Evolutionary conservation across 2,113 vertebrate species (phyloP), one percentile per base, ranked within the genome.

Genomic region (Vulpes vulpes): DNA sequence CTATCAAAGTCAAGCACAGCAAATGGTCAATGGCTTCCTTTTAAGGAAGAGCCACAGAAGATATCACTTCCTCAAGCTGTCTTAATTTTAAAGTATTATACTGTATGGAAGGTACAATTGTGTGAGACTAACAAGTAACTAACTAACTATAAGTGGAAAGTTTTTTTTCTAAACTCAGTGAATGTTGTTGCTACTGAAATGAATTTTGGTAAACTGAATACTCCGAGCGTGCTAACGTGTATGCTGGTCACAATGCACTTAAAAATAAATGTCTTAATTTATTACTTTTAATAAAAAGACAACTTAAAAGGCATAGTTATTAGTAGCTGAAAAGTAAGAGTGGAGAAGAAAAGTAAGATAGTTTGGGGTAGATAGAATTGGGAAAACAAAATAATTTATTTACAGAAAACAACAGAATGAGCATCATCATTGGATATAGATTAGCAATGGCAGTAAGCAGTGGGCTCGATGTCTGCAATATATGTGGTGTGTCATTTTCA

Each of bases 251-350:
- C 80, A 62, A 94, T 57, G 35, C 43, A 88, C 91, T 51, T 85
- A 49, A 78, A 55, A 30, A 96, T 79, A 43, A 71, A 67, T 81
- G 59, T 96, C 69, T 88, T 97, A 97, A 97, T 97, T 98, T 97
- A 98, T 97, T 98, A 89, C 95, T 96, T 97, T 96, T 96, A 97
- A 96, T 97, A 94, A 97, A 98, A 97, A 96, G 71, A 84, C 14
- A 93, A 38, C 35, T 94, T 86, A 82, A 89, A 97, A 97, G 51
- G 43, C 82, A 88, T 83, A 60, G 51, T 38, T 91, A 96, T 91
- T 94, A 87, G 78, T 92, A 90, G 89, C 65, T 90, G 78, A 92
- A 96, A 96, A 91, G 27, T 60, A 93, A 96, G 32, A 83, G 22
- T 79, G 51, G 55, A 91, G 38, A 92, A 90, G 57, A 85, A 95